Conservation (phyloP, 2,797 vertebrate species). For the Oceanodroma leucorhoa region DNA sequence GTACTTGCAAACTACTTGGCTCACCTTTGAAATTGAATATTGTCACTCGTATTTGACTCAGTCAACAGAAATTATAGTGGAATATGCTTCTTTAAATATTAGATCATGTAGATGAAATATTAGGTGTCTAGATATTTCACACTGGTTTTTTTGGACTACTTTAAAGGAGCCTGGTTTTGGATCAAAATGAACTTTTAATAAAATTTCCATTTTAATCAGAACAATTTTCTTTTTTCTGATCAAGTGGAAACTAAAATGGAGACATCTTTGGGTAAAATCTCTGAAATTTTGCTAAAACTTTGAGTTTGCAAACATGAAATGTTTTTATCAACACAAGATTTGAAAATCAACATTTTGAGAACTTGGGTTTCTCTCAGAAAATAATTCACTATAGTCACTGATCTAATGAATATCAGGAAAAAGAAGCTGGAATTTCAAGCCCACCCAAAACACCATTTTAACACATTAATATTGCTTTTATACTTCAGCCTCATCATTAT, state of each 20-base stretch:
- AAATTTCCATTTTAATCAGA: not conserved
- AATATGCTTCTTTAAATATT: not conserved
- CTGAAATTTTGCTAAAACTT: not conserved
- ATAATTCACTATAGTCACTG: not conserved
- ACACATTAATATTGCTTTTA: not conserved
- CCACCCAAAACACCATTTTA: not conserved
- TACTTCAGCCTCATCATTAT: not conserved
- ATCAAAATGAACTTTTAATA: accelerated
- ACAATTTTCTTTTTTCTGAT: not conserved
- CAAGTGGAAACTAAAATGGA: not conserved
- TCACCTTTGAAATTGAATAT: not conserved
- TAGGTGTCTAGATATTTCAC: not conserved
- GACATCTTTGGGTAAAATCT: not conserved
- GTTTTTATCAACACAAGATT: not conserved
- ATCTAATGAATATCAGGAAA: not conserved
- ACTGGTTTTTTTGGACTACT: not conserved
- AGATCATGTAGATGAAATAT: not conserved
- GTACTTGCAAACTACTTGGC: not conserved
- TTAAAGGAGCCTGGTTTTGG: not conserved
- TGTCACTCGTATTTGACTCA: not conserved
- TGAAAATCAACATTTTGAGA: not conserved
- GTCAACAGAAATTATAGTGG: not conserved
- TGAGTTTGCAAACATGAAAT: not conserved
- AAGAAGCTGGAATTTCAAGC: not conserved
- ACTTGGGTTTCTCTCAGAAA: not conserved